phyloP scores from a whole-genome alignment of 2,113 vertebrate species.

The Chaetops frenatus region DNA sequence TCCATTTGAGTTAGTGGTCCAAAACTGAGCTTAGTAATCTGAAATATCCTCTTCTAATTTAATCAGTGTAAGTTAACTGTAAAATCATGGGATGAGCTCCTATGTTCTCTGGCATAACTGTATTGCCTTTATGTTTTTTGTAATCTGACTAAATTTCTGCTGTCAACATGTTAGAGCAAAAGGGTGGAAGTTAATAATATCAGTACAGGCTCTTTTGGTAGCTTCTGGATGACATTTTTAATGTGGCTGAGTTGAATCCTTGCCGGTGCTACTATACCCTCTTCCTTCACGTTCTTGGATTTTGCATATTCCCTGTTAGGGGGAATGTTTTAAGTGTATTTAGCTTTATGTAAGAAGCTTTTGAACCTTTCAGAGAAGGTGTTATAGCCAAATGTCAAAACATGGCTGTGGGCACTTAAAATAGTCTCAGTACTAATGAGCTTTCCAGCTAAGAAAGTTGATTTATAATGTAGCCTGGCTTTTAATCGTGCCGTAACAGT shows the following conservation, averaged over 20 bases:
- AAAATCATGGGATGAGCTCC: background rate
- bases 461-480: constrained; percentile 3
- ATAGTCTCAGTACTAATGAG: background rate
- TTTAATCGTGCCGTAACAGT: background rate
- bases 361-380: background rate
- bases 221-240: background rate
- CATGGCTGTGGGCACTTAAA: background rate
- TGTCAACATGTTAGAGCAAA: background rate
- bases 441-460: background rate
- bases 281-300: background rate
- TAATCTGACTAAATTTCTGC: background rate
- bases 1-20: background rate
- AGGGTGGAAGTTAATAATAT: background rate
- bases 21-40: background rate
- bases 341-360: background rate
- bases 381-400: constrained; percentile 5
- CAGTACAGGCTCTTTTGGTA: background rate
- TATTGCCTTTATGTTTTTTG: background rate
- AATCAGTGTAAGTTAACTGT: background rate
- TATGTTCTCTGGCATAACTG: background rate
- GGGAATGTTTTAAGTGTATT: background rate
- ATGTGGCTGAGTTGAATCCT: background rate
- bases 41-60: background rate
- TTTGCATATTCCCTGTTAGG: background rate
- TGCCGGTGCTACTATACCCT: background rate